A percentile compares a stretch with the other conserved stretches of the same genome.
phyloP scores from a whole-genome alignment of 1,140 invertebrate genomes.

The Brachionus sp. region DNA sequence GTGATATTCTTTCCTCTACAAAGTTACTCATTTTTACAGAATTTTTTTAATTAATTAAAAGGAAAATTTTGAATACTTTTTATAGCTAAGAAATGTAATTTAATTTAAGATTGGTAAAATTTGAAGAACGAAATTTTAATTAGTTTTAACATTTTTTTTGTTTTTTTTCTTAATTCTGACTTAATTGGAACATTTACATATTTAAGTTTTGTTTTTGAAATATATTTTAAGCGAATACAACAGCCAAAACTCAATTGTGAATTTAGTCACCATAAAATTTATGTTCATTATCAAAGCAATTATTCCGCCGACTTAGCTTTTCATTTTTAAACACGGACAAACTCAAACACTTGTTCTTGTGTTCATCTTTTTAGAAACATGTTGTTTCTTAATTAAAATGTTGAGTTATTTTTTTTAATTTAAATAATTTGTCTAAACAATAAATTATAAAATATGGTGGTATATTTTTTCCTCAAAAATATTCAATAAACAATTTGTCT shows the following conservation, averaged over 20 bases:
- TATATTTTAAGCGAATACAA: not conserved
- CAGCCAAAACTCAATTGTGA: not conserved
- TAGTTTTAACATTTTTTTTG: not conserved
- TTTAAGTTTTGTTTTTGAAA: not conserved
- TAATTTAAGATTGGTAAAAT: not conserved
- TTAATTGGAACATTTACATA: not conserved
- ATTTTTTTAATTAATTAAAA: not conserved
- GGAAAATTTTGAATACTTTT: not conserved
- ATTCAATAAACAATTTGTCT: not conserved
- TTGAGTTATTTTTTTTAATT: not conserved
- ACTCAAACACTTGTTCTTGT: constrained; percentile 71
- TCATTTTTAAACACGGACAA: not conserved
- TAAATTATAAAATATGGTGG: not conserved
- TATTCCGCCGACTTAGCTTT: not conserved
- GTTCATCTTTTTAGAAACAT: constrained; percentile 66
- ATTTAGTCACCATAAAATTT: not conserved
- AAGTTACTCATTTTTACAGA: not conserved
- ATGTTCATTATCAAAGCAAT: not conserved
- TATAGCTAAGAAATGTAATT: not conserved
- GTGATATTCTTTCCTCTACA: not conserved
- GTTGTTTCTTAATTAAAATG: constrained; percentile 52
- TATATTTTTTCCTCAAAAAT: not conserved
- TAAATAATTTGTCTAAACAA: not conserved
- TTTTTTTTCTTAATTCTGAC: not conserved
- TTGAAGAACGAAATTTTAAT: not conserved